phyloP scores from a whole-genome alignment of 2,888 invertebrate genomes.

The Nephrotoma guestfalica region DNA sequence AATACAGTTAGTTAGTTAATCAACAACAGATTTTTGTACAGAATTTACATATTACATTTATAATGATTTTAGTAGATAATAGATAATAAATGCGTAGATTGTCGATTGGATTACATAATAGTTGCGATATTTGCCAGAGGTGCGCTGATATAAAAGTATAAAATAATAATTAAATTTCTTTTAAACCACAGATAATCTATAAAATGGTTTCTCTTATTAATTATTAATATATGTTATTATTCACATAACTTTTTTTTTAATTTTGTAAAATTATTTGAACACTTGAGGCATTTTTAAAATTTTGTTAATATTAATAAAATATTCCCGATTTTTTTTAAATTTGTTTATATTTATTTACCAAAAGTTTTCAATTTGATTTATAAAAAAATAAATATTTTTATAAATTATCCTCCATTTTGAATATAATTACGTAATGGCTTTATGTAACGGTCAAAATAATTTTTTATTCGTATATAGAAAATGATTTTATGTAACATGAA shows the following conservation, averaged over 20 bases:
- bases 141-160: no score
- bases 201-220: not conserved
- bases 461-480: not conserved
- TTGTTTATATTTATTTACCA: not conserved
- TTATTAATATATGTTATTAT: not conserved
- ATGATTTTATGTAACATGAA: not conserved
- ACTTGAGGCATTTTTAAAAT: not conserved
- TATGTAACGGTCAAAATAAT: not conserved
- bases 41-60: not conserved
- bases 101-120: not conserved
- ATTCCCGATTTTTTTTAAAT: not conserved
- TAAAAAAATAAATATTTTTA: not conserved
- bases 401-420: not conserved
- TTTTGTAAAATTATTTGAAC: not conserved
- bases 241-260: not conserved
- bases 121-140: no score
- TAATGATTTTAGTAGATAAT: not conserved
- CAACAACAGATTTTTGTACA: not conserved
- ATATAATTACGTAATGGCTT: not conserved
- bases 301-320: not conserved
- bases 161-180: no score
- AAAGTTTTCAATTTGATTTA: not conserved
- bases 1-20: not conserved
- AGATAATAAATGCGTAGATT: not conserved
- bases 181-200: not conserved